Evolutionary conservation across 2,888 invertebrate species (phyloP), one percentile per base, ranked within the genome.

Genomic region (Meiosimyza decipiens): DNA sequence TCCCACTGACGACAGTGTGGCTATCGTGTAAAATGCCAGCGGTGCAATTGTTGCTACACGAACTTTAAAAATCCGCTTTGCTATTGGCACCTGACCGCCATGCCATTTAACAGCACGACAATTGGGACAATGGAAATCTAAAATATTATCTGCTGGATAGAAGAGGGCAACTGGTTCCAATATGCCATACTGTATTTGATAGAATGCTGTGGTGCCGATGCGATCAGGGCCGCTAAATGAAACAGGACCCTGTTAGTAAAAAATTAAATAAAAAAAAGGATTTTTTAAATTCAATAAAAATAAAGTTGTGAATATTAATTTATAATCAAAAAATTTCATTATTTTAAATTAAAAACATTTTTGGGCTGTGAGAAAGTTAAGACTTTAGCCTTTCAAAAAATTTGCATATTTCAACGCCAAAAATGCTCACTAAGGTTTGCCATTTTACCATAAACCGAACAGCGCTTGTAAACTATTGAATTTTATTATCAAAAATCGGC

Each of bases 171-270:
- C 91, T 55, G 91, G 91, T 78, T 89, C 90, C 74, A 92, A 89
- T 73, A 89, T 88, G n/a, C 93, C 93, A 74, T 91, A 92, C 90
- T 96, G 96, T 81, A 95, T 92, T 89, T 96, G 96, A 86, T 94
- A 92, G 82, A 97, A 93, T 11, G 94, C 93, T 0, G 95, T 94
- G 77, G 95, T 93, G 54, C 96, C 95, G 75, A 96, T 91, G 70
- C 97, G 90, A 86, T 97, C 96, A 0, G 96, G 93, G 5, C 96
- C 96, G 79, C 93, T 92, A 85, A 97, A 97, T 1, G 94, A 94
- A 0, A 97, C 92, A 3, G 96, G 95, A 40, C 97, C 97, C 96
- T 96, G 88, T 59, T 74, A 6, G 11, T 40, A 62, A 54, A 33
- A 54, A 59, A 22, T 52, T 6, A 40, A 22, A 66, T n/a, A 68